Evolutionary conservation across 2,113 vertebrate genomes (phyloP).

Genomic region (Anas platyrhynchos): DNA sequence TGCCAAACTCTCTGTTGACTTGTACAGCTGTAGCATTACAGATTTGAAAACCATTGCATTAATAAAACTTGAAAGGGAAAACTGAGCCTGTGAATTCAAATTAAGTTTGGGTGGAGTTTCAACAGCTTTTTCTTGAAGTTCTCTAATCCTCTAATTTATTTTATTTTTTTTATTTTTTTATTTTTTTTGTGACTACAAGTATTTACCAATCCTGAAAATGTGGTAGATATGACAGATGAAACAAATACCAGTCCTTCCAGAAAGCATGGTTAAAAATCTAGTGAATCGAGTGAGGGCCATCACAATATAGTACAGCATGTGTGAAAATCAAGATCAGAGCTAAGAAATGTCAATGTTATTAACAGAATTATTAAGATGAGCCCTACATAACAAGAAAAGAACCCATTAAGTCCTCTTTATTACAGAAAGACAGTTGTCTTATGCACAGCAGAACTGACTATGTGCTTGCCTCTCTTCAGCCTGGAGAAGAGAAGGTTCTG

Average conservation of each 20-base stretch:
- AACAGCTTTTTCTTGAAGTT: neutral
- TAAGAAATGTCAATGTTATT: neutral
- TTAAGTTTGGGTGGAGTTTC: neutral
- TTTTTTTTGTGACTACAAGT: neutral
- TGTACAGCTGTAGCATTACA: neutral
- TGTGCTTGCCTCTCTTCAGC: neutral
- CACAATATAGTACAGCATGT: neutral
- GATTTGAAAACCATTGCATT: neutral
- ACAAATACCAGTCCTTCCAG: neutral
- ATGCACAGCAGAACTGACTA: neutral
- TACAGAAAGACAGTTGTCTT: neutral
- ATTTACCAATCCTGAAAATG: neutral
- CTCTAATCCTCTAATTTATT: neutral
- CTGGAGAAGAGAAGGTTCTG: no score
- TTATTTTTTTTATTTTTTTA: neutral
- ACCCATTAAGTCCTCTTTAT: neutral
- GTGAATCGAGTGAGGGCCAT: neutral
- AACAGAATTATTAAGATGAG: neutral
- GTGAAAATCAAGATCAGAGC: neutral
- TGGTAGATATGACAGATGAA: neutral
- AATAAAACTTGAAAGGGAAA: slow-evolving; percentile 5
- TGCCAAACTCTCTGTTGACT: neutral
- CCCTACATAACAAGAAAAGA: neutral
- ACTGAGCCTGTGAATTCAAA: neutral
- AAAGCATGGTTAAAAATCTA: neutral